Evolutionary conservation across 2,797 vertebrate species (phyloP).

Genomic region (Xenentodon cancila): DNA sequence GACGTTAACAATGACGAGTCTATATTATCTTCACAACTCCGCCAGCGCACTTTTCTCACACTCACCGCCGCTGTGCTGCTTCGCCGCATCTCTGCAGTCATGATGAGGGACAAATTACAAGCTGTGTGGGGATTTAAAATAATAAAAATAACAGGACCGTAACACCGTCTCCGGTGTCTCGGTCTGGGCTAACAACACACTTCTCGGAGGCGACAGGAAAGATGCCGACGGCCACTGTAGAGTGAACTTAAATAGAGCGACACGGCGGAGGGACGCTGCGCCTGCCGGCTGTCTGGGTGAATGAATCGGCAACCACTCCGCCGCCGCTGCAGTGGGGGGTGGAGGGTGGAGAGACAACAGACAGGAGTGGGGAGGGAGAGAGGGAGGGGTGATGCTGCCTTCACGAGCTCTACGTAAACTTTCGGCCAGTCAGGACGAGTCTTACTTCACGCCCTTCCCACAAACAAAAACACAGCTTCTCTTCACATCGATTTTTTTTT

Average conservation of each 20-base stretch:
- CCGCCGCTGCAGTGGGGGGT: constrained; percentile 15
- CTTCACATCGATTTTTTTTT: too few relatives aligned
- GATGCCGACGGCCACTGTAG: constrained; percentile 49
- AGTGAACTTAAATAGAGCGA: constrained; percentile 71
- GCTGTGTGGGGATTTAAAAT: neutral
- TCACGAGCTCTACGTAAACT: constrained; percentile 41
- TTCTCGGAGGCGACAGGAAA: constrained; percentile 21
- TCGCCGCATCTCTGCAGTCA: constrained; percentile 72
- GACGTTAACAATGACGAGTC: constrained; percentile 46
- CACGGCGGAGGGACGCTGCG: constrained; percentile 33
- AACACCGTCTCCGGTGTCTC: neutral
- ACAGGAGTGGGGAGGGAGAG: neutral
- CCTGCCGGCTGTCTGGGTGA: constrained; percentile 1
- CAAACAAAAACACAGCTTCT: too few relatives aligned
- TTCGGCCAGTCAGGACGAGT: neutral
- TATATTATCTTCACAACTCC: neutral
- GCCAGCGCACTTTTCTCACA: neutral
- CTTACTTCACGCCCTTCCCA: too few relatives aligned
- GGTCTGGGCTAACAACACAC: constrained; percentile 1
- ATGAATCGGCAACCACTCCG: constrained; percentile 60
- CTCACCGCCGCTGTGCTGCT: constrained; percentile 71
- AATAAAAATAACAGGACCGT: neutral
- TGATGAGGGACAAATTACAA: neutral
- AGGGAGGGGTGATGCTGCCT: constrained; percentile 34
- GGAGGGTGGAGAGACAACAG: constrained; percentile 11